These are phyloP conservation scores for Olivierus martensii DNA, from an alignment of 1,140 invertebrate species.

Conservation along the genomic window DNA sequence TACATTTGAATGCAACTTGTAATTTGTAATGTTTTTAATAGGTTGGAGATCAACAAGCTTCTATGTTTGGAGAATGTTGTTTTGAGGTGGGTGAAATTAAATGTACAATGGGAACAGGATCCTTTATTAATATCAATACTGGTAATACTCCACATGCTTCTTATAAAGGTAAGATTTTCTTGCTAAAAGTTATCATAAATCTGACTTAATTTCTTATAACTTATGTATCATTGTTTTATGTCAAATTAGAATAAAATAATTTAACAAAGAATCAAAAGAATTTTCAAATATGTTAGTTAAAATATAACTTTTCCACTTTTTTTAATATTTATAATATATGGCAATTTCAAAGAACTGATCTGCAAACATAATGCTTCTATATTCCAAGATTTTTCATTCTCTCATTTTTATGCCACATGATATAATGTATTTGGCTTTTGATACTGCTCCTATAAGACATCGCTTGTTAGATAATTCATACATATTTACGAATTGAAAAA, in stretches of 20 bases:
- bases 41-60: constrained; percentile 55
- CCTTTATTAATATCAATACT: constrained; percentile 82
- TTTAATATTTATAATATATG: no score
- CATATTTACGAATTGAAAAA: no score
- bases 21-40: constrained; percentile 24
- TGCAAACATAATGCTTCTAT: no score
- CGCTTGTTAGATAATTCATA: no score
- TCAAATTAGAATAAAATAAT: neutral
- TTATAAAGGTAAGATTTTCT: constrained; percentile 33
- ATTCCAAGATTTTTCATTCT: no score
- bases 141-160: constrained; percentile 59
- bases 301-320: neutral
- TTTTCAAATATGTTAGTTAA: neutral
- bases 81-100: constrained; percentile 68
- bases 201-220: neutral
- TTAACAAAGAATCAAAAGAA: neutral
- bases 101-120: constrained; percentile 86
- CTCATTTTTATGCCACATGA: no score
- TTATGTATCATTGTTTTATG: neutral
- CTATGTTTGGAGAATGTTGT: constrained; percentile 82
- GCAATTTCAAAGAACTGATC: no score
- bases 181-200: neutral
- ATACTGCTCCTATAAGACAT: no score
- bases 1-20: no score
- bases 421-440: no score